These are phyloP conservation scores for Embidobia sp. DNA, from an alignment of 2,888 invertebrate genomes.

Conservation along the genomic window DNA sequence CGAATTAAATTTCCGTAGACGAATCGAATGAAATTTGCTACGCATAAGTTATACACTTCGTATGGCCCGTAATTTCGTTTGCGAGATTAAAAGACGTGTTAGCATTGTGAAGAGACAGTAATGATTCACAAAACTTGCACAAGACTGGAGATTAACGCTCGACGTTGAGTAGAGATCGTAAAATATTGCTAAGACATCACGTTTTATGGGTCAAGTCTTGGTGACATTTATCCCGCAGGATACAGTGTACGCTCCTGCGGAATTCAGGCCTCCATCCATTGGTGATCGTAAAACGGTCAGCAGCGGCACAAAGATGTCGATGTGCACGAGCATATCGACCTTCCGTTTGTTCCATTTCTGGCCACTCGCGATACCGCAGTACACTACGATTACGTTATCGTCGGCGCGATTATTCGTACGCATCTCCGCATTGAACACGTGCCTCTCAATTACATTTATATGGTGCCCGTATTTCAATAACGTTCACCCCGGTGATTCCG, in stretches of 20 bases:
- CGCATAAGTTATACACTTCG: too few species aligned
- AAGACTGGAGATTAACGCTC: neutral
- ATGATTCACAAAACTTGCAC: too few species aligned
- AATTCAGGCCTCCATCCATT: constrained; percentile 17
- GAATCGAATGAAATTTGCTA: constrained; percentile 20
- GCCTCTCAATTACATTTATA: constrained; percentile 51
- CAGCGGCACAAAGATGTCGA: constrained; percentile 31
- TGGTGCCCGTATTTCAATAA: constrained; percentile 37
- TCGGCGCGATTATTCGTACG: constrained; percentile 53
- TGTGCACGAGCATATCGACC: constrained; percentile 58
- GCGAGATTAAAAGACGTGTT: too few species aligned
- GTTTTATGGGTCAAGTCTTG: constrained; percentile 1
- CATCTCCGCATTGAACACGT: constrained; percentile 47
- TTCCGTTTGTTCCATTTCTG: constrained; percentile 67
- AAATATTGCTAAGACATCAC: constrained; percentile 1
- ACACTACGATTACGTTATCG: constrained; percentile 62
- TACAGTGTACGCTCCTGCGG: neutral
- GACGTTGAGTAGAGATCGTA: neutral
- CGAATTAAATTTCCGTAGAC: constrained; percentile 13
- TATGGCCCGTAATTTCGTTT: neutral
- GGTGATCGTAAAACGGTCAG: constrained; percentile 58
- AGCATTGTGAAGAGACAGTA: too few species aligned
- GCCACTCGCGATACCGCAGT: constrained; percentile 53
- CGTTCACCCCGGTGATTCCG: constrained; percentile 20
- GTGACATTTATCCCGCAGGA: neutral